Evolutionary conservation across 2,797 vertebrate genomes (phyloP), one percentile per base, ranked within the genome.

Genomic region (Nasua narica): DNA sequence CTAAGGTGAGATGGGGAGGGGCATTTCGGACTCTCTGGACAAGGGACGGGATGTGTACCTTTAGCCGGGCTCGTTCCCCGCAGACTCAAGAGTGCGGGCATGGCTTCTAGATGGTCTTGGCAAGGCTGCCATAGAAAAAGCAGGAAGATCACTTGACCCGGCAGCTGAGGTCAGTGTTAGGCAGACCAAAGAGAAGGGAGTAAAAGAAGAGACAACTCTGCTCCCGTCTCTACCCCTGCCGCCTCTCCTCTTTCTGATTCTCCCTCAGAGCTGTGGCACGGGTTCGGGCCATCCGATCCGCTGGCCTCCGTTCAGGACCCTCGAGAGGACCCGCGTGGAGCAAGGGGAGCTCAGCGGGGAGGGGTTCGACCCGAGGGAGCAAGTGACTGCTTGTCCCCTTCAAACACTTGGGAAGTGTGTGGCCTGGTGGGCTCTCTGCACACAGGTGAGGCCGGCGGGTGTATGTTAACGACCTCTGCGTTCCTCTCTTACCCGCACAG

Each of bases 1-100:
- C 90, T 92, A 74, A 72, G 87, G 90, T 90, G 96, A 98, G 69
- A 40, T 35, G 82, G 84, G 94, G 72, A 94, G 95, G 91, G 90
- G 87, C 96, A 86, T 78, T 35, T 90, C 46, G 9, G 83, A 67
- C 52, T 89, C 18, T 37, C 70, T 3, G 7, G 25, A 32, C 83
- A 35, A 62, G 58, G 74, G 43, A 32, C 10, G 65, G 82, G 83
- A 12, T 16, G 19, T 48, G 74, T 10, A 14, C 78, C 48, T 21
- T 52, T 85, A 93, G 87, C 87, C 70, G 67, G 43, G 62, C 88
- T 86, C 6, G 0, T 25, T 69, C 69, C 96, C 89, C n/a, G 25
- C 79, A 69, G 92, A n/a, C 58, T 69, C 14, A 4, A 88, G 84
- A 40, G 70, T 9, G 48, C 21, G 37, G 94, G 87, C 92, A 4